Evolutionary conservation across 2,797 vertebrate species (phyloP).

Genomic region (Mormyrus proboscirostris): DNA sequence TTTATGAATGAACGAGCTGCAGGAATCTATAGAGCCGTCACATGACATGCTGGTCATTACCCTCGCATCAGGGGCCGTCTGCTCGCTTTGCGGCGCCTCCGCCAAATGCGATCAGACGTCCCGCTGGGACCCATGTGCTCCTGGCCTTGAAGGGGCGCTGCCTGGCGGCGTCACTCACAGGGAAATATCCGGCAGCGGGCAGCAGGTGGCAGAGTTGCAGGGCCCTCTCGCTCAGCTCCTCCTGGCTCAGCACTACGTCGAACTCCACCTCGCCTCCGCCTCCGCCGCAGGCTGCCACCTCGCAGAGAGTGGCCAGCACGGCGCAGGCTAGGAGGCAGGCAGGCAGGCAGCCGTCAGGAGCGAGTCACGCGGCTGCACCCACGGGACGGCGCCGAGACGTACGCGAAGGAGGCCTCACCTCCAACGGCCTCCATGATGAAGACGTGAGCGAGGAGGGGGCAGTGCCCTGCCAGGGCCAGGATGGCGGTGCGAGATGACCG

Average conservation of each 20-base stretch:
- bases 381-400: not conserved
- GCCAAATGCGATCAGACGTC: not conserved
- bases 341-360: not conserved
- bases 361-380: not conserved
- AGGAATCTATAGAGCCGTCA: not conserved
- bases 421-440: constrained; percentile 76
- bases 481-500: constrained; percentile 42
- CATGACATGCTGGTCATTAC: not conserved
- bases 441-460: constrained; percentile 55
- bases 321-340: constrained; percentile 66
- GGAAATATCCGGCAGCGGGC: constrained; percentile 63
- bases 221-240: constrained; percentile 65
- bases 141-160: not conserved
- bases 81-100: not conserved
- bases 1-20: not conserved
- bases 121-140: not conserved
- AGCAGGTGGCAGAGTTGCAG: constrained; percentile 75
- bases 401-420: constrained; percentile 54
- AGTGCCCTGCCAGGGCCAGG: constrained; percentile 53
- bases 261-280: constrained; percentile 52
- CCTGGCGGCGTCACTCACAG: constrained; percentile 56
- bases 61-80: not conserved
- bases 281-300: constrained; percentile 56
- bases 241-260: constrained; percentile 64
- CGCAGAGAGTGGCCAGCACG: constrained; percentile 67